Conservation (phyloP, 2,113 vertebrate species). For the Notothenia coriiceps region DNA sequence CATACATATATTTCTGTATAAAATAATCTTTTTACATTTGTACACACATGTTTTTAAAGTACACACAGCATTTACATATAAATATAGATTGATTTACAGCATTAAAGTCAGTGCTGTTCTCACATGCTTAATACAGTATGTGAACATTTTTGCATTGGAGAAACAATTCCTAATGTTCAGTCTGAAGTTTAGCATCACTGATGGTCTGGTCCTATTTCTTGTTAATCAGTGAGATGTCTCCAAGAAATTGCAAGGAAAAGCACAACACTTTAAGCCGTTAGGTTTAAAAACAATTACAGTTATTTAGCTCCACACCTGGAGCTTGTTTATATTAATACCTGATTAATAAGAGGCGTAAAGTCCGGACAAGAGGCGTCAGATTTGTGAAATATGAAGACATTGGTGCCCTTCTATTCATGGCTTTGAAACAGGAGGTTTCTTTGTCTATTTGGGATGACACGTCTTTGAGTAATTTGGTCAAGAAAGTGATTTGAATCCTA, state of each 20-base stretch:
- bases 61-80: constrained; percentile 69
- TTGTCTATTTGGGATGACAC: not conserved
- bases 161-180: not conserved
- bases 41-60: constrained; percentile 53
- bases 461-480: not conserved
- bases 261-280: not conserved
- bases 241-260: not conserved
- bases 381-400: not conserved
- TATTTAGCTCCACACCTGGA: not conserved
- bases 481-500: not conserved
- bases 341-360: not conserved
- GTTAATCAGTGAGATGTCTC: not conserved
- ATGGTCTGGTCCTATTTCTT: not conserved
- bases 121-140: not conserved
- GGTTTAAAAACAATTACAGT: not conserved
- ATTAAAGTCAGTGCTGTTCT: constrained; percentile 21
- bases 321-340: not conserved
- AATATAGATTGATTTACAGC: constrained; percentile 58
- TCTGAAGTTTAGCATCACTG: not conserved
- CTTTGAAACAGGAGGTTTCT: not conserved
- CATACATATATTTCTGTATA: constrained; percentile 46
- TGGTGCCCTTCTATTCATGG: not conserved
- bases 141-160: not conserved
- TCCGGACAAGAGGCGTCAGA: not conserved
- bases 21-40: constrained; percentile 64